Conservation (phyloP, 2,888 invertebrate genomes). For the Amaurobius ferox region DNA sequence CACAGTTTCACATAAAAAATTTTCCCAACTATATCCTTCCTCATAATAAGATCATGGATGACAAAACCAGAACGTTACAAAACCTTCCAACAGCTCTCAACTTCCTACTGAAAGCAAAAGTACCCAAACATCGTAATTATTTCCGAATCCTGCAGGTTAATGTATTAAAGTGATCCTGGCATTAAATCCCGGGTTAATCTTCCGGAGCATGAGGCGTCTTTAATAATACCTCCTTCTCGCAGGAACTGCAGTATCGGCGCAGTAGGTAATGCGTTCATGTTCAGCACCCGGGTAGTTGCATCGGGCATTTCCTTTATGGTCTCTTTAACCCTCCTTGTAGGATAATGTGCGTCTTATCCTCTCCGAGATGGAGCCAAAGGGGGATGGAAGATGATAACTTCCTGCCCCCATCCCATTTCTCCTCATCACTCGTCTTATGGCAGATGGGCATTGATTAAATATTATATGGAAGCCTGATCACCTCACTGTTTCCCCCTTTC, state of each 20-base stretch:
- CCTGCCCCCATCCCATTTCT: slow-evolving; percentile 11
- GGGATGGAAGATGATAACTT: slow-evolving; percentile 23
- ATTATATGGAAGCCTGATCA: slow-evolving; percentile 65
- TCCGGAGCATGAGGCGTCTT: slow-evolving; percentile 10
- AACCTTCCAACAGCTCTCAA: too few species aligned
- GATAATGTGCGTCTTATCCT: slow-evolving; percentile 58
- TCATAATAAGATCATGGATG: too few species aligned
- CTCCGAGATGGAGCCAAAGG: neutral
- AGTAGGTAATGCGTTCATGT: slow-evolving; percentile 3
- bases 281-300: slow-evolving; percentile 30
- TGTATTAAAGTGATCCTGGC: slow-evolving; percentile 15
- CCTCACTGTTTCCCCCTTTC: slow-evolving; percentile 24
- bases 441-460: slow-evolving; percentile 70
- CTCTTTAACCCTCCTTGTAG: slow-evolving; percentile 57
- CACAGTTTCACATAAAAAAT: too few species aligned
- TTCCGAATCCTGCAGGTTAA: slow-evolving; percentile 14
- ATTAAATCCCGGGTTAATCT: slow-evolving; percentile 22
- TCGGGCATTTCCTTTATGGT: slow-evolving; percentile 63
- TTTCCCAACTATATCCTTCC: too few species aligned
- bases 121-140: neutral
- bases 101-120: neutral
- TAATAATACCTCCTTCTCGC: slow-evolving; percentile 14
- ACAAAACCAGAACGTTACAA: too few species aligned
- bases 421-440: slow-evolving; percentile 64
- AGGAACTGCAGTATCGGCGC: slow-evolving; percentile 18